A percentile compares a stretch with the other conserved stretches of the same genome.
These are phyloP conservation scores for Elgaria multicarinata DNA, from an alignment of 2,113 vertebrate genomes.

Conservation along the genomic window DNA sequence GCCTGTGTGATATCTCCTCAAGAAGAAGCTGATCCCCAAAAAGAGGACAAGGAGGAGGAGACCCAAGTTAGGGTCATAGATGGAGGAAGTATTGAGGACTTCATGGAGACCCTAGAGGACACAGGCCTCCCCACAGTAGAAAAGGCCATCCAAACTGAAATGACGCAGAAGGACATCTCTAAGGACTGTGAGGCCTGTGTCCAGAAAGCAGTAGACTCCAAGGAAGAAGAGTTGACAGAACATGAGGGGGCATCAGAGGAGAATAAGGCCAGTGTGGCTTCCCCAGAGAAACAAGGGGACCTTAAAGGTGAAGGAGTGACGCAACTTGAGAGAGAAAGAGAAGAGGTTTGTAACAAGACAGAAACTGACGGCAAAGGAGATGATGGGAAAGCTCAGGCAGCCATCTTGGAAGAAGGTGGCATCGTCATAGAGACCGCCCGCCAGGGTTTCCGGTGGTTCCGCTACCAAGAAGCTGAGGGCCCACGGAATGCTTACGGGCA, in stretches of 20 bases:
- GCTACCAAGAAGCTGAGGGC: conserved; percentile 17
- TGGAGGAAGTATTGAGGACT: not conserved
- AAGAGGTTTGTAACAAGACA: not conserved
- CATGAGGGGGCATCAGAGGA: not conserved
- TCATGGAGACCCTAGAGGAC: not conserved
- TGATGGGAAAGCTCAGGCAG: not conserved
- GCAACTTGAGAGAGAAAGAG: not conserved
- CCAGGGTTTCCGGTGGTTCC: conserved; percentile 30
- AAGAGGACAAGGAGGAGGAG: not conserved
- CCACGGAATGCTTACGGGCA: conserved; percentile 4
- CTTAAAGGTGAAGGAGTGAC: not conserved
- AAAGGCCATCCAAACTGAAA: conserved; percentile 25
- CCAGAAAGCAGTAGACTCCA: not conserved
- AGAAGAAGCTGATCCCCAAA: not conserved
- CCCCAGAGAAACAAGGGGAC: not conserved
- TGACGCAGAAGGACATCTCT: not conserved
- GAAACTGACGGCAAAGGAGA: not conserved
- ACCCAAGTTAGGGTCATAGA: not conserved
- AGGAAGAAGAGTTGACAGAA: not conserved
- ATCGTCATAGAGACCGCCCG: conserved; percentile 7
- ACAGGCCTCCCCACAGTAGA: not conserved
- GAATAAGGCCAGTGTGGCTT: not conserved
- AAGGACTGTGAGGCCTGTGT: not conserved
- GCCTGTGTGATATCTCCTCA: not conserved
- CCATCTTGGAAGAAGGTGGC: not conserved